phyloP scores from a whole-genome alignment of 2,113 vertebrate genomes.

The Hyla sarda region DNA sequence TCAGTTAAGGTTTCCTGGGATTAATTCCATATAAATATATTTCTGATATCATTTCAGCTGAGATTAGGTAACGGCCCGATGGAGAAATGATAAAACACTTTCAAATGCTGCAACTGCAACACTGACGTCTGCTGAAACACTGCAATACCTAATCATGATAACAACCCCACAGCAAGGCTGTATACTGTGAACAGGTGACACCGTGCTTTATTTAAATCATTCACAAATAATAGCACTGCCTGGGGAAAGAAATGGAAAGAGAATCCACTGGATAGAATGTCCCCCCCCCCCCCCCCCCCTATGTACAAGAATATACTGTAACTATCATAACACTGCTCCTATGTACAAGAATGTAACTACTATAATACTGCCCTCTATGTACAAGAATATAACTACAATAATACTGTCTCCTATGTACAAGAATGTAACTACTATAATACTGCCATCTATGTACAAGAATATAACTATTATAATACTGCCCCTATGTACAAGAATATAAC shows the following conservation, averaged over 20 bases:
- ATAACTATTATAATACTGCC: no score
- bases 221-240: not conserved
- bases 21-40: constrained; percentile 36
- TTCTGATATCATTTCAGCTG: not conserved
- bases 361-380: no score
- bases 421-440: no score
- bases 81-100: not conserved
- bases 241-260: not conserved
- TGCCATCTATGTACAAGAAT: no score
- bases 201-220: not conserved
- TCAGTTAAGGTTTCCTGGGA: constrained; percentile 20
- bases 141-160: not conserved
- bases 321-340: no score
- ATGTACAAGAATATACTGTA: no score
- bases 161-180: not conserved
- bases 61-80: not conserved
- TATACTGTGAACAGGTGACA: not conserved
- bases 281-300: no score
- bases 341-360: no score
- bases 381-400: no score
- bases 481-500: no score
- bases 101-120: not conserved
- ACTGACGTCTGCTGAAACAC: not conserved
- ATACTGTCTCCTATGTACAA: no score
- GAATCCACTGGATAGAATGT: no score